Base-by-base conservation (phyloP, 2,113 vertebrate species). In the Halcyon malimbica region DNA sequence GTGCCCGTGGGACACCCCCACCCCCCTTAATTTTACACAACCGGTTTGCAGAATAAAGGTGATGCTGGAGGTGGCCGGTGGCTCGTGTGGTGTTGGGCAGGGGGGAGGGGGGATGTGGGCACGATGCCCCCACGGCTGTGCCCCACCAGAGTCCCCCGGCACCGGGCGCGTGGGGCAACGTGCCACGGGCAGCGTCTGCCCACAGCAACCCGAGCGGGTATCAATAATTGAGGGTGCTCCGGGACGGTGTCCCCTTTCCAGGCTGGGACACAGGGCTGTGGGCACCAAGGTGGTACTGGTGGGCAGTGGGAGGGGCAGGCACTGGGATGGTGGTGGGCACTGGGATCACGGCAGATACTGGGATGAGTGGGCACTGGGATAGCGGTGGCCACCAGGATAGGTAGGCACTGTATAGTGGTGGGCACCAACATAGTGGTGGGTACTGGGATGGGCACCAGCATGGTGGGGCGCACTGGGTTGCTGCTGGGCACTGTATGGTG, bases 11-110 rank as follows among this genome's bases (percentile, higher is more conserved):
- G 79, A 89, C 90, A 25, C 20, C 53, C 87, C 92, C 44, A 11
- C 17, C 28, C 41, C 31, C 44, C 42, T 42, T 15, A n/a, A 7
- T n/a, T 68, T 68, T 48, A 39, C 46, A 51, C 48, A 71, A 25
- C 39, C 4, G 80, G 41, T 98, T 98, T 98, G 97, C 97, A 98
- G 94, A 98, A 98, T 98, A 98, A 98, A 98, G 95, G 94, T 37
- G 93, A 97, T 96, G 96, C 97, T 96, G 95, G 96, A 89, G 93
- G 81, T 5, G 11, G 50, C 35, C 29, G 16, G 89, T 84, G 41
- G 82, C 33, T 86, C 4, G 12, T 68, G 87, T 81, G 71, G 77
- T 51, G 37, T 24, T 41, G 29, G 42, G 42, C 42, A 6, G 23
- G 48, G 20, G 68, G 31, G n/a, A 11, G 48, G 20, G 68, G 31